These are phyloP conservation scores for Torymus auratus DNA, from an alignment of 2,888 invertebrate genomes.

Conservation along the genomic window DNA sequence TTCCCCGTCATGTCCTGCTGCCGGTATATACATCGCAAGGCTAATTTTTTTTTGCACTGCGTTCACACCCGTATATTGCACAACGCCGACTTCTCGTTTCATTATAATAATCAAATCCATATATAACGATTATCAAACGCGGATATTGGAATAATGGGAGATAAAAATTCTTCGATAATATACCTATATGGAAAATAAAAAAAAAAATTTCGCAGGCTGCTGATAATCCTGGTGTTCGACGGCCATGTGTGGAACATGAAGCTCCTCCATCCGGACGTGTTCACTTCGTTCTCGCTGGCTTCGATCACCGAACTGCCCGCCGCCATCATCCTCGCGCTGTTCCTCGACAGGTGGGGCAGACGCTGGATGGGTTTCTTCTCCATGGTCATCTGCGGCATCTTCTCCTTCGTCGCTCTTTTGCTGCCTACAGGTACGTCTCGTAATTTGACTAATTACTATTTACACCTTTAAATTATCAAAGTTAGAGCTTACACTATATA, in stretches of 20 bases:
- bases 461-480: too few relatives aligned
- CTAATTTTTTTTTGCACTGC: not conserved
- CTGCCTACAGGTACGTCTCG: constrained; percentile 83
- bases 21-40: not conserved
- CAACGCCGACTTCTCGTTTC: too few relatives aligned
- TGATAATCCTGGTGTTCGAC: constrained; percentile 91
- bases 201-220: constrained; percentile 78
- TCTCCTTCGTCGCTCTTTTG: constrained; percentile 86
- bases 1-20: not conserved
- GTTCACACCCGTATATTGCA: too few relatives aligned
- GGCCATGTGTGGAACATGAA: constrained; percentile 93
- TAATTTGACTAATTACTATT: not conserved
- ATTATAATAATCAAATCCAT: too few relatives aligned
- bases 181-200: too few relatives aligned
- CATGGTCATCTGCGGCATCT: constrained; percentile 87
- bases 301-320: constrained; percentile 91
- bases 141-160: too few relatives aligned
- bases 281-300: constrained; percentile 90
- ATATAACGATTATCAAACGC: too few relatives aligned
- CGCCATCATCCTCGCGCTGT: constrained; percentile 87
- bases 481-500: too few relatives aligned
- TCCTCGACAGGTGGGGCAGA: constrained; percentile 89
- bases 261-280: constrained; percentile 87
- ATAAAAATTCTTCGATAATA: too few relatives aligned
- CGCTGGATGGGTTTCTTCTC: constrained; percentile 91